These are phyloP conservation scores for Aplidium turbinatum DNA, from an alignment of 23 tunicate genomes.

Conservation along the genomic window DNA sequence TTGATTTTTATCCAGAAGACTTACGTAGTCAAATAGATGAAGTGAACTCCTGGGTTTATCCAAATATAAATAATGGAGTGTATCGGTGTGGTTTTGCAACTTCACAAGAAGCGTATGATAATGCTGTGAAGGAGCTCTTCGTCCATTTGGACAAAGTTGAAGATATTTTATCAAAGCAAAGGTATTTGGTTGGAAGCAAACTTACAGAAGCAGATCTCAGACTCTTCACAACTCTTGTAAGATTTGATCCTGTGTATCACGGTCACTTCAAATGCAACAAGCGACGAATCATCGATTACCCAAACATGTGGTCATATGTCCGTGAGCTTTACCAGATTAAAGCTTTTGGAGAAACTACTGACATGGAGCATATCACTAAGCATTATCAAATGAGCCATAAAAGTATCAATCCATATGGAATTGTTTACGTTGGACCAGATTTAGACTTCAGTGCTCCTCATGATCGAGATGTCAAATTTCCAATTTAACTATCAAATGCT, in stretches of 20 bases:
- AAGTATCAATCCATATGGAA: conserved; percentile 68
- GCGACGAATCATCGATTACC: conserved; percentile 74
- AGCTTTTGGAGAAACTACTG: conserved; percentile 71
- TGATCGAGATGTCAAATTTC: conserved; percentile 65
- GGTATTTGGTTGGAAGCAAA: conserved; percentile 68
- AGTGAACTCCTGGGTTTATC: conserved; percentile 83
- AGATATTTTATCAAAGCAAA: conserved; percentile 59
- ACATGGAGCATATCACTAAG: conserved; percentile 79
- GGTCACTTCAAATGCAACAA: conserved; percentile 96
- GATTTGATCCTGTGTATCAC: conserved; percentile 88
- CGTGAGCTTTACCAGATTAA: conserved; percentile 77
- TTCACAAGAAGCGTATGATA: conserved; percentile 75
- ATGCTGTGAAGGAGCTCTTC: conserved; percentile 70
- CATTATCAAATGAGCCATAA: conserved; percentile 92
- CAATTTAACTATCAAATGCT: conserved; percentile 12
- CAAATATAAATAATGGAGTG: conserved; percentile 85
- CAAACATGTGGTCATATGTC: conserved; percentile 77
- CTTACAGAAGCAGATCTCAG: conserved; percentile 89
- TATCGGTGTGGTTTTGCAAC: conserved; percentile 82
- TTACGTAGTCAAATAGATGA: conserved; percentile 55
- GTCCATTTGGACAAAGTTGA: conserved; percentile 77
- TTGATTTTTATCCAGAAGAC: conserved; percentile 72
- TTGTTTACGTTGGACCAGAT: conserved; percentile 84
- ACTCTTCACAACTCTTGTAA: conserved; percentile 72
- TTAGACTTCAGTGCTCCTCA: conserved; percentile 73